phyloP scores from a whole-genome alignment of 2,113 vertebrate genomes.

The Aphyosemion australe region DNA sequence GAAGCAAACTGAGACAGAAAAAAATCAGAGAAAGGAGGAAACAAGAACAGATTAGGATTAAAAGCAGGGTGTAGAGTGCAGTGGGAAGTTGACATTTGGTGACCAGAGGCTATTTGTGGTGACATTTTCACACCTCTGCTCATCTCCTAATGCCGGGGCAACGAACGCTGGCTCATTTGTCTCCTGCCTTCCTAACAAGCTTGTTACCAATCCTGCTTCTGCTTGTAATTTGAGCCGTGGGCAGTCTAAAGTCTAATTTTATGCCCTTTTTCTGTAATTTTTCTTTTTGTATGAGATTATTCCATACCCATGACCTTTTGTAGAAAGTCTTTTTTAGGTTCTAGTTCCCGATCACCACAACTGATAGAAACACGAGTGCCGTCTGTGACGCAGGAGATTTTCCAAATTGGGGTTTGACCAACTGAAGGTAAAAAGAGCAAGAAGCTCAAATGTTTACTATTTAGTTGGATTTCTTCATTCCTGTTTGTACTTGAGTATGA shows the following conservation, averaged over 20 bases:
- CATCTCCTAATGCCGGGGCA: constrained; percentile 67
- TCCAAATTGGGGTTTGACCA: no score
- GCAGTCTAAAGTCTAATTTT: not conserved
- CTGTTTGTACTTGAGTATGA: no score
- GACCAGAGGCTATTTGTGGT: constrained; percentile 73
- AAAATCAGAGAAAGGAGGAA: constrained; percentile 26
- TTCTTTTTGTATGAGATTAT: constrained; percentile 21
- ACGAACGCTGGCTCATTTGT: constrained; percentile 63
- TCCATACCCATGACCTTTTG: not conserved
- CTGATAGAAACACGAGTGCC: no score
- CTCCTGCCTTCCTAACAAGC: constrained; percentile 70
- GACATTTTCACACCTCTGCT: constrained; percentile 77
- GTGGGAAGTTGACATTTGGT: constrained; percentile 71
- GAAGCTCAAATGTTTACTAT: no score
- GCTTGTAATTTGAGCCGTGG: constrained; percentile 29
- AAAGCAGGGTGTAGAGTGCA: constrained; percentile 20
- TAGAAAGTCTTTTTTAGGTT: no score
- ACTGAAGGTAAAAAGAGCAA: no score
- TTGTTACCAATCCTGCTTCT: constrained; percentile 42
- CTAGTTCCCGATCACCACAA: no score
- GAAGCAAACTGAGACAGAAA: constrained; percentile 2
- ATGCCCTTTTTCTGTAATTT: not conserved
- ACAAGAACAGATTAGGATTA: constrained; percentile 26
- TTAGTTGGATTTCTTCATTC: no score
- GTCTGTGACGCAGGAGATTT: no score